These are phyloP conservation scores for Dolomedes plantarius DNA, from an alignment of 2,888 invertebrate genomes.

Conservation along the genomic window DNA sequence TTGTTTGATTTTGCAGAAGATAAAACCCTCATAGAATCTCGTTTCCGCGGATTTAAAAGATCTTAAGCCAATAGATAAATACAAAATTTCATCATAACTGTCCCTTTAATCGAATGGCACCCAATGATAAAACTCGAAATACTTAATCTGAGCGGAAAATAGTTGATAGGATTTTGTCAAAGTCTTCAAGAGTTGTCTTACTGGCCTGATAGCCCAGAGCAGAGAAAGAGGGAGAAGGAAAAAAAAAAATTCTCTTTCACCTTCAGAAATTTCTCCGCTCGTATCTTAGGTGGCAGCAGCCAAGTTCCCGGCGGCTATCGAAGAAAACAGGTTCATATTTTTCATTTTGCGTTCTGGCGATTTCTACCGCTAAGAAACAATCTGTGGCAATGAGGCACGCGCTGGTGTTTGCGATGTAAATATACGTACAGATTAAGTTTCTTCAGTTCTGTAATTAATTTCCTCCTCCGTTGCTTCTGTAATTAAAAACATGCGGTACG, in stretches of 20 bases:
- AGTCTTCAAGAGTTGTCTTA: constrained; percentile 54
- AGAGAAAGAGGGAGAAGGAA: neutral
- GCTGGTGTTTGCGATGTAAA: neutral
- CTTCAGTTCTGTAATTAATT: neutral
- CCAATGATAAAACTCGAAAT: too few species aligned
- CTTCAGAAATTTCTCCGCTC: constrained; percentile 58
- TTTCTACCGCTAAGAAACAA: neutral
- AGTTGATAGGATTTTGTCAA: constrained; percentile 22
- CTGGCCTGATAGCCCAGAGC: constrained; percentile 69
- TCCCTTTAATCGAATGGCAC: too few species aligned
- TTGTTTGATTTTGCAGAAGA: too few species aligned
- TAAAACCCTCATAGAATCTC: too few species aligned
- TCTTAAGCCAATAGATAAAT: too few species aligned
- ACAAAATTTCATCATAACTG: too few species aligned
- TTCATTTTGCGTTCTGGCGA: neutral
- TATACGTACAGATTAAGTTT: neutral
- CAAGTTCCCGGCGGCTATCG: constrained; percentile 33
- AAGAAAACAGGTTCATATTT: constrained; percentile 47
- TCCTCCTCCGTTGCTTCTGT: too few species aligned
- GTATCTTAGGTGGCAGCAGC: neutral
- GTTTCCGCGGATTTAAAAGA: too few species aligned
- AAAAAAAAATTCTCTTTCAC: constrained; percentile 41
- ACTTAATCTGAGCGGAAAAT: too few species aligned
- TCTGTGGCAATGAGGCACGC: neutral
- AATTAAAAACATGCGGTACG: too few species aligned